phyloP scores from a whole-genome alignment of 2,888 invertebrate genomes.

The Linnaemya tessellans region DNA sequence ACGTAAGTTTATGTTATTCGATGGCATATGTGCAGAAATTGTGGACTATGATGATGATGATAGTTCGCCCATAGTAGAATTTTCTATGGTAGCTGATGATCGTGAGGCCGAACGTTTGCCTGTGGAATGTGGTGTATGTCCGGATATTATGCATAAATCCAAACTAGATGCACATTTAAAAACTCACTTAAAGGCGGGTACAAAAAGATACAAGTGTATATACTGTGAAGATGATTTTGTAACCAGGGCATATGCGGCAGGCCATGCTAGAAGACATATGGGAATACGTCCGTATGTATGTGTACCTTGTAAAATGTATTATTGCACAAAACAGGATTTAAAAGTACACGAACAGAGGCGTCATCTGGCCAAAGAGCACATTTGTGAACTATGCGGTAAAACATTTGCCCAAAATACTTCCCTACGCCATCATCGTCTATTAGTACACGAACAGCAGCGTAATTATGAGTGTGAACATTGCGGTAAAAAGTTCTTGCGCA shows the following conservation, averaged over 20 bases:
- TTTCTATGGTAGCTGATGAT: constrained; percentile 69
- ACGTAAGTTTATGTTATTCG: constrained; percentile 68
- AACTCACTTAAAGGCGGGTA: constrained; percentile 60
- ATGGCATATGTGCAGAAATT: constrained; percentile 68
- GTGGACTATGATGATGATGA: constrained; percentile 72
- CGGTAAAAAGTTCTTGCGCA: constrained; percentile 65
- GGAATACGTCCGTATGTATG: constrained; percentile 70
- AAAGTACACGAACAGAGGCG: constrained; percentile 68
- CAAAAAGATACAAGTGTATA: constrained; percentile 65
- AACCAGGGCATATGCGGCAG: constrained; percentile 68
- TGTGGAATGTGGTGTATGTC: constrained; percentile 69
- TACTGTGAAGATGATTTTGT: constrained; percentile 71
- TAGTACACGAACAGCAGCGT: constrained; percentile 68
- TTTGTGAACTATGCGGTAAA: constrained; percentile 69
- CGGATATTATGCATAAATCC: constrained; percentile 68
- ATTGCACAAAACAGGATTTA: constrained; percentile 69
- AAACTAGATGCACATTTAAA: constrained; percentile 66
- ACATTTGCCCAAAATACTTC: constrained; percentile 70
- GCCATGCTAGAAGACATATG: constrained; percentile 67
- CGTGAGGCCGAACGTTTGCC: constrained; percentile 64
- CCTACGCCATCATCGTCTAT: constrained; percentile 57
- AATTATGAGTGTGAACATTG: constrained; percentile 68
- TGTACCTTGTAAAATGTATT: constrained; percentile 70
- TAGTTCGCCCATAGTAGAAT: constrained; percentile 69
- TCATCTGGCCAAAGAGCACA: constrained; percentile 68